Conservation (phyloP, 2,113 vertebrate species). For the Tauraco erythrolophus region DNA sequence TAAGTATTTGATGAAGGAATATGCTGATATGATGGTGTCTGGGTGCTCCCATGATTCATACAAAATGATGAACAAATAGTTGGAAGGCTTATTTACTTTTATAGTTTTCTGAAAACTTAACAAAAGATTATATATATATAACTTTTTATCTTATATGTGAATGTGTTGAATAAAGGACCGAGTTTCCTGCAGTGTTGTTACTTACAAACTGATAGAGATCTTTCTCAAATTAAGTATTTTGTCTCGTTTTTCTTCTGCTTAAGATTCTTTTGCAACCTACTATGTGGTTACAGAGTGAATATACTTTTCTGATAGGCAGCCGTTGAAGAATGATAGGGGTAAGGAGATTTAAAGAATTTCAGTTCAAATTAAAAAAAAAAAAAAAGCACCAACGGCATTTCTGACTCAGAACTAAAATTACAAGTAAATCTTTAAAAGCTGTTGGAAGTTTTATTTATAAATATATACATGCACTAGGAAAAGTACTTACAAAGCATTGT, state of each 20-base stretch:
- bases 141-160: neutral
- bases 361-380: neutral
- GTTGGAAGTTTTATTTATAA: neutral
- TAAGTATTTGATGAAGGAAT: constrained; percentile 36
- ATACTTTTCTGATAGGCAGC: neutral
- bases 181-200: neutral
- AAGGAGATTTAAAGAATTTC: neutral
- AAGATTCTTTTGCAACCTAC: neutral
- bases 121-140: neutral
- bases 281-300: neutral
- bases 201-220: neutral
- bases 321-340: neutral
- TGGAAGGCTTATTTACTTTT: neutral
- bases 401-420: neutral
- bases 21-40: neutral
- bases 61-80: neutral
- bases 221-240: constrained; percentile 6
- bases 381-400: neutral
- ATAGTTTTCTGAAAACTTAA: neutral
- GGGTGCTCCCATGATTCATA: neutral
- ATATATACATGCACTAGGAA: neutral
- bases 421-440: neutral
- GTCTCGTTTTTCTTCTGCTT: neutral
- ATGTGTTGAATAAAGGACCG: neutral
- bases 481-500: neutral